phyloP scores from a whole-genome alignment of 2,113 vertebrate genomes.

The Danio rerio region DNA sequence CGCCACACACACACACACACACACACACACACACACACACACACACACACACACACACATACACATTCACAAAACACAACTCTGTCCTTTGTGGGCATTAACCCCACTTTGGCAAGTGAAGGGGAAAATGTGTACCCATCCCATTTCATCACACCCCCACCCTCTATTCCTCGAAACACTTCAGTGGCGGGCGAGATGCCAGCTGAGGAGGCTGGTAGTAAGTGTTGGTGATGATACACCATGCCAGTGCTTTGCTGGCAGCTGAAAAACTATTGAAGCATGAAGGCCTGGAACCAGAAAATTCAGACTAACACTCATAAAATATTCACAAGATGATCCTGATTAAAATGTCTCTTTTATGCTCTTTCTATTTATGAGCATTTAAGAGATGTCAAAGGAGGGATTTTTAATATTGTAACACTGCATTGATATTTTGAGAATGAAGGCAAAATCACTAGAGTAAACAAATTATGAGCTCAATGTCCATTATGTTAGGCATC shows the following conservation, averaged over 20 bases:
- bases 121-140: conserved; percentile 52
- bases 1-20: conserved; percentile 23
- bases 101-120: conserved; percentile 58
- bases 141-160: conserved; percentile 27
- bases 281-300: conserved; percentile 70
- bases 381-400: conserved; percentile 12
- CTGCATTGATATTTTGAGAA: neutral
- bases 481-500: neutral
- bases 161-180: conserved; percentile 43
- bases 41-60: conserved; percentile 33
- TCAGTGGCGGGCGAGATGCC: conserved; percentile 57
- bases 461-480: neutral
- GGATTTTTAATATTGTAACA: neutral
- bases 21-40: conserved; percentile 37
- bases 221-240: conserved; percentile 37
- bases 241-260: conserved; percentile 54
- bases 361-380: conserved; percentile 19
- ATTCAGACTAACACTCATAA: conserved; percentile 73
- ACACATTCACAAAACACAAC: conserved; percentile 19
- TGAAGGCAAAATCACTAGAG: neutral
- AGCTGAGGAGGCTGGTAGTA: conserved; percentile 57
- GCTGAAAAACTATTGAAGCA: conserved; percentile 56
- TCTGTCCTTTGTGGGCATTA: conserved; percentile 50
- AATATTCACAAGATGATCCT: conserved; percentile 72
- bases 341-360: conserved; percentile 74